These are phyloP conservation scores for Iguana delicatissima DNA, from an alignment of 2,797 vertebrate species.

Conservation along the genomic window DNA sequence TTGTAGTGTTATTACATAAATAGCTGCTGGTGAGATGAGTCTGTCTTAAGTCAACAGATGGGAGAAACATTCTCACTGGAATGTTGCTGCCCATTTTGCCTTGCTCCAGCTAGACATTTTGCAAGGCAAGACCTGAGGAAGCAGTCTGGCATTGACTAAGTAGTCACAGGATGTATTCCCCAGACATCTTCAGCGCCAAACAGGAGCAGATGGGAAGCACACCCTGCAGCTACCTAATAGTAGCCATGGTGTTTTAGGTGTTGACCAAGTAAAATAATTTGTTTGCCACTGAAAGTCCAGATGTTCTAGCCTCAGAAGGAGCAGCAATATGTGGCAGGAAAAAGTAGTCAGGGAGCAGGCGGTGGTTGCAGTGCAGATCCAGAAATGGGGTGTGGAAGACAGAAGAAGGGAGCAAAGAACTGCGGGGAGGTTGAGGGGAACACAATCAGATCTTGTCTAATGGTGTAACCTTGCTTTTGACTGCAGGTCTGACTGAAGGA, in stretches of 20 bases:
- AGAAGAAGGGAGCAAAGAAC: neutral
- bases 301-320: neutral
- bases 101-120: neutral
- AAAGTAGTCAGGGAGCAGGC: neutral
- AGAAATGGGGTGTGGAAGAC: neutral
- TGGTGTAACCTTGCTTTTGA: neutral
- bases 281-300: neutral
- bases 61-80: neutral
- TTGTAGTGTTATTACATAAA: neutral
- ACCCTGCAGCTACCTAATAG: neutral
- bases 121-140: neutral
- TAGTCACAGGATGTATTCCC: neutral
- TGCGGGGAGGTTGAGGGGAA: neutral
- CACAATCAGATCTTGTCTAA: neutral
- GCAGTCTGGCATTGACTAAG: neutral
- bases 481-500: neutral
- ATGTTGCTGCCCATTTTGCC: neutral
- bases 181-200: neutral
- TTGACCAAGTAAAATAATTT: neutral
- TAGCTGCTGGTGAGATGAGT: neutral
- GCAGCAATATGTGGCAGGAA: neutral
- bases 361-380: neutral
- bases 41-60: neutral
- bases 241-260: neutral
- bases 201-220: neutral